Evolutionary conservation across 64 coral and sea anemone genomes (phyloP).

Genomic region (Montipora sp.): DNA sequence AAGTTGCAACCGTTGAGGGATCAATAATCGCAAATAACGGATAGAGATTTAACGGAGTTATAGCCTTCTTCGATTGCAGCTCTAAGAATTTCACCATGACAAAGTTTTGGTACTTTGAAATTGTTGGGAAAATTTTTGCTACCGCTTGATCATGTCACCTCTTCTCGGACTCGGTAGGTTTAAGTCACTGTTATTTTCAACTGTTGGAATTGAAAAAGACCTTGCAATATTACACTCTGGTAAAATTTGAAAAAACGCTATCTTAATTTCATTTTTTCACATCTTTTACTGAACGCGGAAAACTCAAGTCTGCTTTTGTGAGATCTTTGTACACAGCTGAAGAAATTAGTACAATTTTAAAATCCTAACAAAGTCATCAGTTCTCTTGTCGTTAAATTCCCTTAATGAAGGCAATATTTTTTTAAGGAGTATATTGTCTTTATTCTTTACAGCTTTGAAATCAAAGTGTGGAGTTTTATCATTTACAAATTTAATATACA

Average conservation of each 20-base stretch:
- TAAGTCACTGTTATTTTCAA: neutral
- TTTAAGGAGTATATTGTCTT: neutral
- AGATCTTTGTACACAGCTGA: neutral
- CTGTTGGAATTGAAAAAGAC: neutral
- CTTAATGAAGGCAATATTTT: neutral
- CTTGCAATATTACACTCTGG: neutral
- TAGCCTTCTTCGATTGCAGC: neutral
- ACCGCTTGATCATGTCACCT: neutral
- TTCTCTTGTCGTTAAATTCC: neutral
- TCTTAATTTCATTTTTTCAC: neutral
- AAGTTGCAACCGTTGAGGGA: neutral
- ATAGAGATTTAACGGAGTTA: neutral
- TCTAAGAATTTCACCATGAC: neutral
- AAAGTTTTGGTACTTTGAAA: neutral
- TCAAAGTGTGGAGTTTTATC: neutral
- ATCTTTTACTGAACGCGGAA: neutral
- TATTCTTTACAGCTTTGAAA: slow-evolving; percentile 5
- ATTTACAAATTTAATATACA: neutral
- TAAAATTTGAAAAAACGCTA: neutral
- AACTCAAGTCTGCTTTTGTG: neutral
- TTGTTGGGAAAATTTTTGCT: neutral
- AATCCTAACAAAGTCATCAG: neutral
- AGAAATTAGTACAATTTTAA: neutral
- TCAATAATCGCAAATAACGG: slow-evolving; percentile 17
- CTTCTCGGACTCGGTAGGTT: neutral